These are phyloP conservation scores for Aculops lycopersici DNA, from an alignment of 1,140 invertebrate species.

Conservation along the genomic window DNA sequence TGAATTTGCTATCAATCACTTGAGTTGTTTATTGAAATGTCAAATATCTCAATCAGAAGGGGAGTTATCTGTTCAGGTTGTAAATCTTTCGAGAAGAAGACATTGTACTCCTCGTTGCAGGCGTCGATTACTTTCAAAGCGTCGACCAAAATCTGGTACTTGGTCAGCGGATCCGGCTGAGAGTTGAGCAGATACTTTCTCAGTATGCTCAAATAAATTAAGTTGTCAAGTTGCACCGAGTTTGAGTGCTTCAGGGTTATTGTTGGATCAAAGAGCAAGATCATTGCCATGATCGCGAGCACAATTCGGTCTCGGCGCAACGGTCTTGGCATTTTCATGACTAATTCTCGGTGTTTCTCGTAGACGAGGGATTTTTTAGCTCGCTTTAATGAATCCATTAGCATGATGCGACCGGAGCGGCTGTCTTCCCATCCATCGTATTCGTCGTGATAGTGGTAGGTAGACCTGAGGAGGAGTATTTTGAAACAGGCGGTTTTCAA, in stretches of 20 bases:
- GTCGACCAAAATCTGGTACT: neutral
- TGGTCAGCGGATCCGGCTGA: neutral
- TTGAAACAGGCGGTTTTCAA: constrained; percentile 60
- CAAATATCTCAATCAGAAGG: neutral
- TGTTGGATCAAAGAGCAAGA: neutral
- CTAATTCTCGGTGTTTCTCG: neutral
- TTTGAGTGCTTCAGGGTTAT: neutral
- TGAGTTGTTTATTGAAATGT: too few relatives aligned
- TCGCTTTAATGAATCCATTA: neutral
- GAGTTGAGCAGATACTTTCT: neutral
- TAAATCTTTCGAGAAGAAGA: neutral
- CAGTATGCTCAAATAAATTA: neutral
- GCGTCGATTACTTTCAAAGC: neutral
- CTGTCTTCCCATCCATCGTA: neutral
- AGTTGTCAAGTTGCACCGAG: neutral
- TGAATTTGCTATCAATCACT: too few relatives aligned
- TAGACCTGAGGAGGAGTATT: constrained; percentile 60
- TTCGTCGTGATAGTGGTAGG: neutral
- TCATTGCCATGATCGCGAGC: neutral
- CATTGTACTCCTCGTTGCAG: neutral
- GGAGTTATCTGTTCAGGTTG: neutral
- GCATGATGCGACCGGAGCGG: neutral
- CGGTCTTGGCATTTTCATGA: neutral
- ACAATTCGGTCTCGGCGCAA: neutral
- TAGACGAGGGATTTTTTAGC: neutral